A percentile compares a stretch with the other conserved stretches of the same genome.
Evolutionary conservation across 1,140 invertebrate genomes (phyloP).

Genomic region (Notospermus geniculatus): DNA sequence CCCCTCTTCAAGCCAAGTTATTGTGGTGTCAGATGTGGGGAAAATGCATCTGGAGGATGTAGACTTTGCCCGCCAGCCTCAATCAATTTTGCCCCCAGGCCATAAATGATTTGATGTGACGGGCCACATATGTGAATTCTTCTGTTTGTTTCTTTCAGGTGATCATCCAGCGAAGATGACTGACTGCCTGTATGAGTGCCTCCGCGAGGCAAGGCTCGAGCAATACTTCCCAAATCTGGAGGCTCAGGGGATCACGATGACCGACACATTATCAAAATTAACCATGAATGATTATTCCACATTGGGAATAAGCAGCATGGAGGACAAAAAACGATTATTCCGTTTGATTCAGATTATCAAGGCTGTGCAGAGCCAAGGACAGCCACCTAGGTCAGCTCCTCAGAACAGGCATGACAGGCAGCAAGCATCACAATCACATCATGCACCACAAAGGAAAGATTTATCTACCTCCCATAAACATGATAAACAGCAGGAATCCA

Average conservation of each 20-base stretch:
- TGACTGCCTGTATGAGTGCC: constrained; percentile 48
- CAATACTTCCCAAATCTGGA: constrained; percentile 46
- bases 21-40: too few species aligned
- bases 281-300: constrained; percentile 40
- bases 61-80: too few species aligned
- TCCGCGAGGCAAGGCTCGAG: constrained; percentile 46
- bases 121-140: too few species aligned
- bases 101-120: too few species aligned
- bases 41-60: too few species aligned
- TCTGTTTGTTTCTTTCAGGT: too few species aligned
- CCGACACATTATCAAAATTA: constrained; percentile 40
- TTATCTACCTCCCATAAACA: too few species aligned
- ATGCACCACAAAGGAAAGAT: too few species aligned
- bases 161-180: too few species aligned
- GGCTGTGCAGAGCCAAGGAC: constrained; percentile 32
- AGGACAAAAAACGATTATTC: constrained; percentile 42
- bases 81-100: too few species aligned
- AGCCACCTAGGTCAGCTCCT: not conserved
- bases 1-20: too few species aligned
- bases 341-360: constrained; percentile 50
- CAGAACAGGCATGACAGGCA: not conserved
- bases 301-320: constrained; percentile 39
- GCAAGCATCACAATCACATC: not conserved
- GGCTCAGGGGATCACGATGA: constrained; percentile 46
- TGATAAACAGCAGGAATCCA: too few species aligned